phyloP scores from a whole-genome alignment of 2,113 vertebrate genomes.

The Cyanoliseus patagonus region DNA sequence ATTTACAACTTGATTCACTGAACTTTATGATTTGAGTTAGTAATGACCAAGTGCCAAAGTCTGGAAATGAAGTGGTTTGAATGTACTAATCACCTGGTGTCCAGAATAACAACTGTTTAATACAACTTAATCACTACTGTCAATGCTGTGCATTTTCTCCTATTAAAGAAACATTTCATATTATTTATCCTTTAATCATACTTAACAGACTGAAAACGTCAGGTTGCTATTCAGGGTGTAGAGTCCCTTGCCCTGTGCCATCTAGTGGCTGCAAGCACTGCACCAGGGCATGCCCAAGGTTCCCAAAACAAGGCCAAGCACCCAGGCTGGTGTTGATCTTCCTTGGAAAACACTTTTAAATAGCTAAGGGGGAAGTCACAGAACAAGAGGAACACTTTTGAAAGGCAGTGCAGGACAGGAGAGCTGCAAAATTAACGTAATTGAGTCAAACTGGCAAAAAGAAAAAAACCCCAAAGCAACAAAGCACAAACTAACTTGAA shows the following conservation, averaged over 20 bases:
- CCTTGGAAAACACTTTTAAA: not conserved
- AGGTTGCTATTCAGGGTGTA: not conserved
- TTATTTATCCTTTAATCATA: constrained; percentile 47
- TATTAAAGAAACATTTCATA: constrained; percentile 35
- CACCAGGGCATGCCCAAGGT: not conserved
- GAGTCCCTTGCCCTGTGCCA: not conserved
- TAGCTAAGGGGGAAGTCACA: not conserved
- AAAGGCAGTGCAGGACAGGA: not conserved
- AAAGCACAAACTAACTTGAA: not conserved
- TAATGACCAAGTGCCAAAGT: constrained; percentile 43
- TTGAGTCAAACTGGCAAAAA: not conserved
- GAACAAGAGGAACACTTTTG: not conserved
- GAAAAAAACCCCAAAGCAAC: not conserved
- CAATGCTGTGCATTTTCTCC: constrained; percentile 15
- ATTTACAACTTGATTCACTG: constrained; percentile 58
- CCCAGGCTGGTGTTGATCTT: not conserved
- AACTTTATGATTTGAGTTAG: constrained; percentile 36
- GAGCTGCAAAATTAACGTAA: not conserved
- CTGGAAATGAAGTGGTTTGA: constrained; percentile 57
- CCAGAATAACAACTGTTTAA: constrained; percentile 58
- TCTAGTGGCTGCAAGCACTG: not conserved
- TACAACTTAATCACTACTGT: constrained; percentile 54
- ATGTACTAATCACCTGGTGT: constrained; percentile 39
- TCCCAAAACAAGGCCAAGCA: not conserved
- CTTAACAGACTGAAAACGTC: not conserved